These are phyloP conservation scores for Lasioglossum baleicum DNA, from an alignment of 1,140 invertebrate genomes.

Conservation along the genomic window DNA sequence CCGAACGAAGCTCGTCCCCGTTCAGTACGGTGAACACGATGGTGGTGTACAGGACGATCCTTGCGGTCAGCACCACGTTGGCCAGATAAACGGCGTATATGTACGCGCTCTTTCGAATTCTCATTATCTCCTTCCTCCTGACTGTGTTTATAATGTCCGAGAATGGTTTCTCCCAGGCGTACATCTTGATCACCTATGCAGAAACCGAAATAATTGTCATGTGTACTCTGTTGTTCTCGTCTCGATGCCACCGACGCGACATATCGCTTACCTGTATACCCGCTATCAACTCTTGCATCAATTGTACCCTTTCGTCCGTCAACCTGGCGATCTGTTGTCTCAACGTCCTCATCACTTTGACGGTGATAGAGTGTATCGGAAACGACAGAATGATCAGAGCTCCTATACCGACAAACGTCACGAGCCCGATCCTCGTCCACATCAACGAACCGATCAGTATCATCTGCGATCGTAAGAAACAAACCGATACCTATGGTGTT, in stretches of 20 bases:
- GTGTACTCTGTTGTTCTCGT: too few relatives aligned
- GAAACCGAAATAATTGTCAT: too few relatives aligned
- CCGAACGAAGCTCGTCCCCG: constrained; percentile 85
- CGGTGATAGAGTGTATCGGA: constrained; percentile 85
- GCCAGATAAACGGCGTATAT: constrained; percentile 86
- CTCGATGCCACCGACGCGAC: too few relatives aligned
- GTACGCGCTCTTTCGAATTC: constrained; percentile 85
- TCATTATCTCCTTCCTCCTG: constrained; percentile 84
- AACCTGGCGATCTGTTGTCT: constrained; percentile 81
- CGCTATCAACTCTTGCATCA: constrained; percentile 90
- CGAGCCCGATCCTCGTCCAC: too few relatives aligned
- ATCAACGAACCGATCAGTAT: too few relatives aligned
- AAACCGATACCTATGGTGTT: too few relatives aligned
- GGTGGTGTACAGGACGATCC: constrained; percentile 87
- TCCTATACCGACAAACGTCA: constrained; percentile 73
- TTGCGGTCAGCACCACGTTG: constrained; percentile 86
- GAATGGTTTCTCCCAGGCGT: constrained; percentile 88
- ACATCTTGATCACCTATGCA: constrained; percentile 88
- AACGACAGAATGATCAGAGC: constrained; percentile 82
- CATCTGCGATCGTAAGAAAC: constrained; percentile 74
- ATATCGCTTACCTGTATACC: constrained; percentile 82
- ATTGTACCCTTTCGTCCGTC: constrained; percentile 87
- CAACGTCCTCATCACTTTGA: constrained; percentile 79
- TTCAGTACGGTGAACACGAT: constrained; percentile 85
- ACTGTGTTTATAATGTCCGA: constrained; percentile 80